Base-by-base conservation (phyloP, 1,140 invertebrate genomes). In the Limonius californicus region DNA sequence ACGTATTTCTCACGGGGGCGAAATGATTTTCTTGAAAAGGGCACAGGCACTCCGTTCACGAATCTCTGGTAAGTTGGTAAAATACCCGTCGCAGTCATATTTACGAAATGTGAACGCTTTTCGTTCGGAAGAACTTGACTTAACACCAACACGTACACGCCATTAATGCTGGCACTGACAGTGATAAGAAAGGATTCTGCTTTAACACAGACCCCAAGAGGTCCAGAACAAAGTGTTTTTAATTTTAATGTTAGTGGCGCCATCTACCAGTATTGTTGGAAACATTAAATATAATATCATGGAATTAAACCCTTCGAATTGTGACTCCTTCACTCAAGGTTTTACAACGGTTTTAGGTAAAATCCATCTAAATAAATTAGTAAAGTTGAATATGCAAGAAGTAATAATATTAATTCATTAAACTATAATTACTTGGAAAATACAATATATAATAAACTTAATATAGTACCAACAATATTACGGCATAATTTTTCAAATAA, bases 1-100 rank as follows among this genome's bases (percentile, higher is more conserved):
- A 97, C 84, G 81, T 92, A 94, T 84, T 94, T 94, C 78, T 96
- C 94, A 62, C 89, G 84, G 59, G 91, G 83, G 69, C 92, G 85
- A 78, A 92, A 91, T 45, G 92, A 90, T 67, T 88, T 84, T 67
- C 90, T 81, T 60, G 84, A 81, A 72, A 87, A 86, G 68, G 86
- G 83, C 42, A 90, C 83, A 56, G 89, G 90, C 60, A 89, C 86
- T 65, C 89, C 89, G 78, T 91, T 91, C 21, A 89, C 83, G 79
- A 89, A 89, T 59, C 89, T 82, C 72, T 91, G 89, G 77, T 91
- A 90, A 16, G 84, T 85, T 53, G 90, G 90, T 69, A 94, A 78
- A 63, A 89, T 82, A 56, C 73, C 73, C 54, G 82, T 78, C 72
- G 85, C 81, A 81, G 86, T 86, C 82, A 85, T 87, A 77, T 82